These are phyloP conservation scores for Gymnocypris eckloni DNA, from an alignment of 2,797 vertebrate genomes.

Conservation along the genomic window DNA sequence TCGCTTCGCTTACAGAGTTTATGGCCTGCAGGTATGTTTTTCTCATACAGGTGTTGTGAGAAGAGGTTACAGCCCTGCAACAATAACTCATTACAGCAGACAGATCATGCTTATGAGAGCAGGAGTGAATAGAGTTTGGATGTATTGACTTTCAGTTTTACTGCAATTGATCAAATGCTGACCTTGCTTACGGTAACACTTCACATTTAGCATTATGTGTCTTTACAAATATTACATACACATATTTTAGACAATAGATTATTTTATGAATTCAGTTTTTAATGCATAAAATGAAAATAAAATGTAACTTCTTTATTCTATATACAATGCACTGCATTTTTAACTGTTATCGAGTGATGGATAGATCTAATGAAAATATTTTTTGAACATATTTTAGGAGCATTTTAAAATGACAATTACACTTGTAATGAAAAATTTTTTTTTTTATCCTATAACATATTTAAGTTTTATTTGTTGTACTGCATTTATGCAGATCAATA, in stretches of 20 bases:
- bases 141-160: background rate
- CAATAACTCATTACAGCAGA: conserved; percentile 18
- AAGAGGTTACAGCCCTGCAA: background rate
- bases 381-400: background rate
- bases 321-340: background rate
- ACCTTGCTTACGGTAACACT: background rate
- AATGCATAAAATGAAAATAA: background rate
- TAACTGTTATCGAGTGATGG: background rate
- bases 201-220: background rate
- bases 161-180: background rate
- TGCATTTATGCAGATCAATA: too few relatives aligned
- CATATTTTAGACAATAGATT: background rate
- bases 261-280: background rate
- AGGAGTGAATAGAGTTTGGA: background rate
- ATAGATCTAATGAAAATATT: background rate
- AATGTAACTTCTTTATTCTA: background rate
- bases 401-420: background rate
- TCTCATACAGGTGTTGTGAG: conserved; percentile 17
- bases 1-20: background rate
- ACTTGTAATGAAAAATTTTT: background rate
- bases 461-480: too few relatives aligned
- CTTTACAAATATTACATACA: background rate
- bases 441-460: background rate
- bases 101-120: background rate
- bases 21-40: conserved; percentile 12